Conservation (phyloP, 2,113 vertebrate species). For the Hippocampus barbouri region DNA sequence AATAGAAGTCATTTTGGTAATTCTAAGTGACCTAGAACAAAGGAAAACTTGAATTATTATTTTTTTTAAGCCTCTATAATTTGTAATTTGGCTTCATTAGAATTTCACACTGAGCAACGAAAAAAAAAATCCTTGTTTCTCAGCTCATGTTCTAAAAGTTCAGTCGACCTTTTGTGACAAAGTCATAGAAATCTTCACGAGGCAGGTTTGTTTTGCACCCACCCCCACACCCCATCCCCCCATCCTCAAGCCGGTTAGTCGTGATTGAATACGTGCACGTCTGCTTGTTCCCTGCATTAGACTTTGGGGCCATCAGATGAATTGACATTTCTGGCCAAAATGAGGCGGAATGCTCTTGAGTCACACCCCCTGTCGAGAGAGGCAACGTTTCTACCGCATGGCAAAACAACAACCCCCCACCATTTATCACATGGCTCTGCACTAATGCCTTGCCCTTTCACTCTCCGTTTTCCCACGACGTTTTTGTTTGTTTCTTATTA, state of each 20-base stretch:
- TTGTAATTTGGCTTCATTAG: too few species aligned
- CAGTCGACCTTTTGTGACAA: neutral
- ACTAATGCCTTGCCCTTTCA: slow-evolving; percentile 13
- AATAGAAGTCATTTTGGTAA: too few species aligned
- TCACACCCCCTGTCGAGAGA: slow-evolving; percentile 36
- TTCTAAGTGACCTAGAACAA: too few species aligned
- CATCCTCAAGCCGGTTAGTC: slow-evolving; percentile 7
- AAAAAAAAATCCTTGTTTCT: neutral
- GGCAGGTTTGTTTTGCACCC: neutral
- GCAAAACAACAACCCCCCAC: slow-evolving; percentile 12
- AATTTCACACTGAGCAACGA: neutral
- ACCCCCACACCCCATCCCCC: neutral
- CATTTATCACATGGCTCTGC: slow-evolving; percentile 8
- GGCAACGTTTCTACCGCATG: slow-evolving; percentile 21
- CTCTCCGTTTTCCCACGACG: slow-evolving; percentile 7
- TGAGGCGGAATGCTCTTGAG: slow-evolving; percentile 55
- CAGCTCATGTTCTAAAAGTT: neutral
- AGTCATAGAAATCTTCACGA: neutral
- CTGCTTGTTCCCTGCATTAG: slow-evolving; percentile 54
- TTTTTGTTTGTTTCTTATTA: neutral
- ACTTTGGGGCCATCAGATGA: slow-evolving; percentile 42
- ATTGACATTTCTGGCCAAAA: slow-evolving; percentile 57
- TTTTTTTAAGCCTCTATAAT: too few species aligned
- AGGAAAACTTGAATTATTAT: too few species aligned
- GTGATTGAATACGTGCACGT: slow-evolving; percentile 58